phyloP scores from a whole-genome alignment of 2,888 invertebrate species.

The Ophioninae sp. region DNA sequence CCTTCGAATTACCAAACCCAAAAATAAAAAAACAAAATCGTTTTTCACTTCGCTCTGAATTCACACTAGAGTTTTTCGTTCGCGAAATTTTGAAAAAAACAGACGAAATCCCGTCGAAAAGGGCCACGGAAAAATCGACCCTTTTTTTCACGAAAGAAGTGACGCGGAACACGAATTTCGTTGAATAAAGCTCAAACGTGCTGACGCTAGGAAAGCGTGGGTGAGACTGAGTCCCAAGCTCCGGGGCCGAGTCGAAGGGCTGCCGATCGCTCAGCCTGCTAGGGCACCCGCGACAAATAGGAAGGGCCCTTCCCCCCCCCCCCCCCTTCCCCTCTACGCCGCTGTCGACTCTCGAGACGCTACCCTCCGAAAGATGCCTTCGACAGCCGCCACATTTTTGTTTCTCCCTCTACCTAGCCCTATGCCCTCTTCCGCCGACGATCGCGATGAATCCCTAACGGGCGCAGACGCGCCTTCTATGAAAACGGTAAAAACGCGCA shows the following conservation, averaged over 20 bases:
- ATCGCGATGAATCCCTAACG: conserved; percentile 40
- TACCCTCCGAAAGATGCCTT: conserved; percentile 39
- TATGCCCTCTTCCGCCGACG: conserved; percentile 27
- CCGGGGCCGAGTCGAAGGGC: conserved; percentile 52
- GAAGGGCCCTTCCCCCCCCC: conserved; percentile 58
- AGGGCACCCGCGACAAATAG: conserved; percentile 36
- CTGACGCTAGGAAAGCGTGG: conserved; percentile 69
- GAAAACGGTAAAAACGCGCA: conserved; percentile 29
- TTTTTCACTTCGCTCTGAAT: no score
- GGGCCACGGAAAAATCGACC: no score
- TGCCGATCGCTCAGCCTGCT: conserved; percentile 39
- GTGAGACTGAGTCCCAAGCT: conserved; percentile 68
- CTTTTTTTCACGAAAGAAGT: neutral
- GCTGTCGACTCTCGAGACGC: conserved; percentile 32
- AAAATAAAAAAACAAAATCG: no score
- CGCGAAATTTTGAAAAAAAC: no score
- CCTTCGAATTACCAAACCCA: no score
- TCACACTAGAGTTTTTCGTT: no score
- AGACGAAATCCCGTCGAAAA: no score
- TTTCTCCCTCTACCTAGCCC: neutral
- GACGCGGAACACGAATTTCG: neutral
- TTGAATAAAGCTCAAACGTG: conserved; percentile 58
- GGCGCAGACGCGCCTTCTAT: conserved; percentile 46
- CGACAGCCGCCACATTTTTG: conserved; percentile 19
- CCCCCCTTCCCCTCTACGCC: conserved; percentile 10